Conservation (phyloP, 2,888 invertebrate species). For the Hipparchia semele region DNA sequence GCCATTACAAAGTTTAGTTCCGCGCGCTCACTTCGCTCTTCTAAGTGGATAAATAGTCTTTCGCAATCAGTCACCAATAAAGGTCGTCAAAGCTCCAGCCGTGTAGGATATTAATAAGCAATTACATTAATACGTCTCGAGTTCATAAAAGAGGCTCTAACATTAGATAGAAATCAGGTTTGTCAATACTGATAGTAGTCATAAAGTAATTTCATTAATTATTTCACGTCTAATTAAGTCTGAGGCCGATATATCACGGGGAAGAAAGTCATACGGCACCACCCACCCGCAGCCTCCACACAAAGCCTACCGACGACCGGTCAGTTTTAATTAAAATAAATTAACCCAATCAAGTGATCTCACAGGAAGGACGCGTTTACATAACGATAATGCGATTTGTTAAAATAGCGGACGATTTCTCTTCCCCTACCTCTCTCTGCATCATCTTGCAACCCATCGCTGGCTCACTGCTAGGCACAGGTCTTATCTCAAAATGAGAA, state of each 20-base stretch:
- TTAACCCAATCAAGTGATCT: conserved; percentile 44
- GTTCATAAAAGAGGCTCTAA: conserved; percentile 19
- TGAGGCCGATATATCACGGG: conserved; percentile 46
- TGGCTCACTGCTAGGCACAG: too few species aligned
- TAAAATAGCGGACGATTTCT: background rate
- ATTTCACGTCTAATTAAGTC: conserved; percentile 48
- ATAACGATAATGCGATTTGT: conserved; percentile 2
- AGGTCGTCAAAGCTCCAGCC: conserved; percentile 19
- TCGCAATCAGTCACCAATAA: conserved; percentile 12
- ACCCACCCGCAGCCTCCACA: conserved; percentile 41
- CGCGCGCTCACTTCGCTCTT: background rate
- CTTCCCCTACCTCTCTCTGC: too few species aligned
- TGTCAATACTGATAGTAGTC: conserved; percentile 38
- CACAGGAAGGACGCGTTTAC: conserved; percentile 18
- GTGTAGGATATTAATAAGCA: conserved; percentile 29
- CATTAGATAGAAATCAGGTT: conserved; percentile 28
- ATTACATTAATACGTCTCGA: conserved; percentile 31
- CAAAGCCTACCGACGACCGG: conserved; percentile 39
- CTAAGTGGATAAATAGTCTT: background rate
- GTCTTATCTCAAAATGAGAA: too few species aligned
- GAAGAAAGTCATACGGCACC: conserved; percentile 47
- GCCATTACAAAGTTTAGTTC: background rate
- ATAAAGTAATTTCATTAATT: conserved; percentile 48
- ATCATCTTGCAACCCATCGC: too few species aligned
- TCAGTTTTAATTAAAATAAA: conserved; percentile 52